These are phyloP conservation scores for Glossosoma conforme DNA, from an alignment of 1,140 invertebrate species.

Conservation along the genomic window DNA sequence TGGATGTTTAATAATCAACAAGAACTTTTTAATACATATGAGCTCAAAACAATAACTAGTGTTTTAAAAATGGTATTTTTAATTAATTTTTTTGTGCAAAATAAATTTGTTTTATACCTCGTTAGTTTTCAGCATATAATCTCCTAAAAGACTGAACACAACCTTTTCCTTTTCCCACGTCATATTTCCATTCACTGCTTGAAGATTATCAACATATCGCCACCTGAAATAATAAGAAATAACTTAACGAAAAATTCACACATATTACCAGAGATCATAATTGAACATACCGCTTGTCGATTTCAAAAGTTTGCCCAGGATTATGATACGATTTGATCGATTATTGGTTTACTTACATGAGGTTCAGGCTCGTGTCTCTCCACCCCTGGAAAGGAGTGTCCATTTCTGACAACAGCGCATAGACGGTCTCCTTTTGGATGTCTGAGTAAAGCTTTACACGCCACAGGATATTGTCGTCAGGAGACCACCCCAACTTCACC, in stretches of 20 bases:
- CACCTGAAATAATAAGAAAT: constrained; percentile 34
- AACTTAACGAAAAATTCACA: constrained; percentile 7
- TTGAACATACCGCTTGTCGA: too few relatives aligned
- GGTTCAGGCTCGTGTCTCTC: constrained; percentile 60
- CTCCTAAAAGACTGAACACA: constrained; percentile 40
- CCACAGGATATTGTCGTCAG: constrained; percentile 41
- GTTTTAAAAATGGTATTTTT: not conserved
- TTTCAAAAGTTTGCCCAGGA: not conserved
- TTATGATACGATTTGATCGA: not conserved
- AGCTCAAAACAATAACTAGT: not conserved
- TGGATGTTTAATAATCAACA: not conserved
- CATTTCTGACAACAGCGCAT: constrained; percentile 49
- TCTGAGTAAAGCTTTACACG: constrained; percentile 44
- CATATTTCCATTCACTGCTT: constrained; percentile 47
- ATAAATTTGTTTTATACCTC: constrained; percentile 31
- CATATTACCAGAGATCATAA: not conserved
- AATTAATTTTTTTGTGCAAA: not conserved
- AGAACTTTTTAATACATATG: not conserved
- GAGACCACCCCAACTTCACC: constrained; percentile 43
- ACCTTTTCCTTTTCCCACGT: constrained; percentile 48
- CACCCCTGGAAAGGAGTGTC: constrained; percentile 70
- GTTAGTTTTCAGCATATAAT: constrained; percentile 45
- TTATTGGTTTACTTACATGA: constrained; percentile 50
- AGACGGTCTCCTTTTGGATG: constrained; percentile 40
- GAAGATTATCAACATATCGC: constrained; percentile 47